Base-by-base conservation (phyloP, 1,140 invertebrate species). In the Musca vetustissima region DNA sequence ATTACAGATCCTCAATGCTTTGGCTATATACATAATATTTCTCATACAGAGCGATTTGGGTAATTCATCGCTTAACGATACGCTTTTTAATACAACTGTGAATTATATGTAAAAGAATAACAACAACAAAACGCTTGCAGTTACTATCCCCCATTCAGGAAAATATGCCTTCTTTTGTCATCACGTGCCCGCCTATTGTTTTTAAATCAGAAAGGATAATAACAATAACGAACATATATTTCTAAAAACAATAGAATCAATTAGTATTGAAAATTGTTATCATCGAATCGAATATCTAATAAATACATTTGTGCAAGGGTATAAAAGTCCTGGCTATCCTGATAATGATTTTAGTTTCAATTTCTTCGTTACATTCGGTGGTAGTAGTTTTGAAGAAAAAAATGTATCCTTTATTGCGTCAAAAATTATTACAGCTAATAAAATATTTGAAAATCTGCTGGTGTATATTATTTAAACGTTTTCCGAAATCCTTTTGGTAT, bases 1-100 rank as follows among this genome's bases (percentile, higher is more conserved):
- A 3, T 28, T 28, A 8, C 73, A 80, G 78, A 74, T 80, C 66
- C 64, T 72, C 25, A 76, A 73, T 11, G 75, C 72, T 14, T 24
- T 78, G 61, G 67, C 76, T 66, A 74, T 69, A 50, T 75, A 80
- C 71, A 71, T 80, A 55, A 80, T 80, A 71, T 80, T 80, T 50
- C 72, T 80, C 0, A 73, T 80, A 66, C 78, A 80, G 76, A 77
- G 78, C 22, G 78, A 78, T 47, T 70, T 80, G 67, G 78, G 78
- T 22, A 77, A 72, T 68, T 73, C 71, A 68, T 77, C 78, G 1
- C 65, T 80, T 71, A 73, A 70, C 13, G 36, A 13, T 4, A 43
- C 36, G 1, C 13, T 13, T 1, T 13, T 43, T 13, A 43, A 43
- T 11, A 43, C 11, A 13, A 43, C 36, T 2, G 13, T 11, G 1